A percentile compares a stretch with the other conserved stretches of the same genome.
phyloP scores from a whole-genome alignment of 2,888 invertebrate genomes.

The Caenorhabditis sp. region DNA sequence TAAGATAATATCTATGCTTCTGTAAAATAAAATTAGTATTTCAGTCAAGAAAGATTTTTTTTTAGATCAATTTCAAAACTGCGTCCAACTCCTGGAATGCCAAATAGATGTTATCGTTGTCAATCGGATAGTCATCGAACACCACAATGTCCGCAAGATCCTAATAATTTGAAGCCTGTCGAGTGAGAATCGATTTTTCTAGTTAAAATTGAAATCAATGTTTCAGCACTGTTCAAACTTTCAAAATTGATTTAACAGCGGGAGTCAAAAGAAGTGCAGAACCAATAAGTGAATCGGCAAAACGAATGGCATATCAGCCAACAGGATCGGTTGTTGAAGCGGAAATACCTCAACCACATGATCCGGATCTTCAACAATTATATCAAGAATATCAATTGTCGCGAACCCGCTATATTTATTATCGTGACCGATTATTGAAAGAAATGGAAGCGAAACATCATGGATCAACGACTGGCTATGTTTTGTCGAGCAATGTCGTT shows the following conservation, averaged over 20 bases:
- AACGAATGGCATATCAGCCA: slow-evolving; percentile 15
- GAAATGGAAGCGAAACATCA: slow-evolving; percentile 59
- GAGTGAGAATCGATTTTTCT: slow-evolving; percentile 7
- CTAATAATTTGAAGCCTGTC: slow-evolving; percentile 19
- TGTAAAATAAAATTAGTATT: too few relatives aligned
- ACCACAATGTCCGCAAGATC: slow-evolving; percentile 63
- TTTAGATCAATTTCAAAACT: slow-evolving; percentile 67
- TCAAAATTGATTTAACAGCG: slow-evolving; percentile 52
- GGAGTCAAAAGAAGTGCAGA: slow-evolving; percentile 36
- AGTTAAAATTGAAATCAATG: neutral
- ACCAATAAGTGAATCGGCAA: slow-evolving; percentile 21
- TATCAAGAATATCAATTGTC: slow-evolving; percentile 67
- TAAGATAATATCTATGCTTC: too few relatives aligned
- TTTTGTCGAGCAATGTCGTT: slow-evolving; percentile 16
- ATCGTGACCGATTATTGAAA: slow-evolving; percentile 65
- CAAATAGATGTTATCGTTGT: slow-evolving; percentile 64
- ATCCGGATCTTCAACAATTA: slow-evolving; percentile 66
- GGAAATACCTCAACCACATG: slow-evolving; percentile 61
- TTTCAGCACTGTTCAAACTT: slow-evolving; percentile 19
- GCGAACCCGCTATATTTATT: slow-evolving; percentile 67
- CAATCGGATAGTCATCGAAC: slow-evolving; percentile 66
- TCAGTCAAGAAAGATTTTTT: too few relatives aligned
- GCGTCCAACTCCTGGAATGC: slow-evolving; percentile 66
- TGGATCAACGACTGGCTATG: slow-evolving; percentile 31
- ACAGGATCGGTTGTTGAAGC: slow-evolving; percentile 44